Evolutionary conservation across 2,888 invertebrate genomes (phyloP).

Genomic region (Lagria hirta): DNA sequence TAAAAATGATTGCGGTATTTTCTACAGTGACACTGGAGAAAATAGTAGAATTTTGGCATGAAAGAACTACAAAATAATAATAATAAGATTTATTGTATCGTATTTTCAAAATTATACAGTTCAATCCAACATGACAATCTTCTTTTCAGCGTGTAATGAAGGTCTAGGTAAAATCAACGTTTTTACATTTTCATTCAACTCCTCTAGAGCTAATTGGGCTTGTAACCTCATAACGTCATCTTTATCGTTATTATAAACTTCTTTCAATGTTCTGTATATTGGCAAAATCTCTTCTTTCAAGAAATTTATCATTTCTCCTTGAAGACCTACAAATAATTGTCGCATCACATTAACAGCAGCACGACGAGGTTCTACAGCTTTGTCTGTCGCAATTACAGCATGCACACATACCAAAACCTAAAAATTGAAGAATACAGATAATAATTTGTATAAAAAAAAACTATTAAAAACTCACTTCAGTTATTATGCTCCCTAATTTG

Average conservation of each 20-base stretch:
- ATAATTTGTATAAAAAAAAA: slow-evolving; percentile 10
- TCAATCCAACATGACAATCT: slow-evolving; percentile 40
- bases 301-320: slow-evolving; percentile 66
- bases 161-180: slow-evolving; percentile 60
- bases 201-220: slow-evolving; percentile 75
- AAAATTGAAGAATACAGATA: slow-evolving; percentile 41
- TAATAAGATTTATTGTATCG: too few species aligned
- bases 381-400: slow-evolving; percentile 69
- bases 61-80: too few species aligned
- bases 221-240: slow-evolving; percentile 75
- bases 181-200: slow-evolving; percentile 69
- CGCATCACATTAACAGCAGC: slow-evolving; percentile 79
- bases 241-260: slow-evolving; percentile 61
- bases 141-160: slow-evolving; percentile 41
- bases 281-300: slow-evolving; percentile 68
- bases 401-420: slow-evolving; percentile 73
- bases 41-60: too few species aligned
- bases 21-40: too few species aligned
- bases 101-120: too few species aligned
- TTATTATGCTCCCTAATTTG: slow-evolving; percentile 69
- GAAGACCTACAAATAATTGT: slow-evolving; percentile 73
- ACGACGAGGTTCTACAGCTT: slow-evolving; percentile 71
- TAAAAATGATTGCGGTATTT: too few species aligned
- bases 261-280: slow-evolving; percentile 71
- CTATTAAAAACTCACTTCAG: slow-evolving; percentile 73